Conservation (phyloP, 2,888 invertebrate species). For the Leptopilina syphax region DNA sequence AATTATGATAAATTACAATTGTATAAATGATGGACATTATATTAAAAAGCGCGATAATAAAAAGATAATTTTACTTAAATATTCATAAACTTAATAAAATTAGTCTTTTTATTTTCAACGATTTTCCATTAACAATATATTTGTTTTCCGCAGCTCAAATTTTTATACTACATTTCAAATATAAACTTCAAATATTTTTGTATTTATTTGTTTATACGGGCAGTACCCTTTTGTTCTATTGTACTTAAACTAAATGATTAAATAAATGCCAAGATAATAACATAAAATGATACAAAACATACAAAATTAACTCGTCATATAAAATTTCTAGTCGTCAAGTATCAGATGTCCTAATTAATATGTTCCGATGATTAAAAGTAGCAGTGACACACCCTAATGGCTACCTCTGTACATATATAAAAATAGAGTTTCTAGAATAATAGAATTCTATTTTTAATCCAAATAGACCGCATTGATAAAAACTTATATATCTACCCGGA, state of each 20-base stretch:
- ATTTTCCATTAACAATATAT: too few relatives aligned
- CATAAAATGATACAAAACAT: not conserved
- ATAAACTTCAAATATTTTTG: too few relatives aligned
- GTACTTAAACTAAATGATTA: not conserved
- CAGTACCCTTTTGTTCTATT: too few relatives aligned
- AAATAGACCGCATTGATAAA: not conserved
- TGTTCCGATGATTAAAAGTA: not conserved
- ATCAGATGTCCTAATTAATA: slow-evolving; percentile 2
- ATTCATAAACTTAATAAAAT: too few relatives aligned
- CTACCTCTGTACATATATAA: not conserved
- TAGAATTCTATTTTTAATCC: not conserved
- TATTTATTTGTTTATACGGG: too few relatives aligned
- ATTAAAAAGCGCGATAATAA: too few relatives aligned
- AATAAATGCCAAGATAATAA: not conserved
- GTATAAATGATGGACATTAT: too few relatives aligned
- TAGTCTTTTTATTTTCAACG: too few relatives aligned
- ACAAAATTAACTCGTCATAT: not conserved
- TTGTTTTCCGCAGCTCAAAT: too few relatives aligned
- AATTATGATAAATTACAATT: too few relatives aligned
- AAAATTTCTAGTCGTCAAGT: not conserved
- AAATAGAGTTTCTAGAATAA: not conserved
- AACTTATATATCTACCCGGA: not conserved
- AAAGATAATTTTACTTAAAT: too few relatives aligned
- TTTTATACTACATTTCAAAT: too few relatives aligned
- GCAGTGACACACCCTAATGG: slow-evolving; percentile 4